These are phyloP conservation scores for Nemopilema nomurai DNA, from an alignment of 30 jellyfish, hydroid and myxozoan species.

Conservation along the genomic window DNA sequence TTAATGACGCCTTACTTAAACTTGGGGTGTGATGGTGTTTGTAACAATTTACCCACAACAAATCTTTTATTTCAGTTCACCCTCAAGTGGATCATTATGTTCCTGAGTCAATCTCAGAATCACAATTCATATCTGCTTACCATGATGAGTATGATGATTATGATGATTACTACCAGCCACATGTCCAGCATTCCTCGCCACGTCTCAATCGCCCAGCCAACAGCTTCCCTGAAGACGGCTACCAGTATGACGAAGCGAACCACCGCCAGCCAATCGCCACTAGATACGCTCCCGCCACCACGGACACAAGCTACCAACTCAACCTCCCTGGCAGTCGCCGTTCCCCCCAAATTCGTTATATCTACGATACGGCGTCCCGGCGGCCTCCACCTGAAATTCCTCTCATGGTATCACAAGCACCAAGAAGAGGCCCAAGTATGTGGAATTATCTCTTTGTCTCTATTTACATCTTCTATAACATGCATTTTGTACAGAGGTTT, in stretches of 20 bases:
- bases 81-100: background rate
- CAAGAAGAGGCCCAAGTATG: background rate
- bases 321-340: background rate
- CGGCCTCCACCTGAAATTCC: background rate
- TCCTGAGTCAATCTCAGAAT: background rate
- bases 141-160: background rate
- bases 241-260: background rate
- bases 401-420: background rate
- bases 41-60: background rate
- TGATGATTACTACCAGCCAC: background rate
- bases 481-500: too few relatives aligned
- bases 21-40: background rate
- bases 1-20: too few relatives aligned
- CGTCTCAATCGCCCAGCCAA: background rate
- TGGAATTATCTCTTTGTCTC: background rate
- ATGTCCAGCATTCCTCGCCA: background rate
- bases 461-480: background rate
- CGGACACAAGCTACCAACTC: background rate
- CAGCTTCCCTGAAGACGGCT: background rate
- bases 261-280: background rate
- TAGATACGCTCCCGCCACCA: background rate
- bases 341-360: background rate
- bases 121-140: background rate
- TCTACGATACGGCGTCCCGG: background rate
- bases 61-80: background rate